phyloP scores from a whole-genome alignment of 2,888 invertebrate genomes.

The Drosophila picticornis region DNA sequence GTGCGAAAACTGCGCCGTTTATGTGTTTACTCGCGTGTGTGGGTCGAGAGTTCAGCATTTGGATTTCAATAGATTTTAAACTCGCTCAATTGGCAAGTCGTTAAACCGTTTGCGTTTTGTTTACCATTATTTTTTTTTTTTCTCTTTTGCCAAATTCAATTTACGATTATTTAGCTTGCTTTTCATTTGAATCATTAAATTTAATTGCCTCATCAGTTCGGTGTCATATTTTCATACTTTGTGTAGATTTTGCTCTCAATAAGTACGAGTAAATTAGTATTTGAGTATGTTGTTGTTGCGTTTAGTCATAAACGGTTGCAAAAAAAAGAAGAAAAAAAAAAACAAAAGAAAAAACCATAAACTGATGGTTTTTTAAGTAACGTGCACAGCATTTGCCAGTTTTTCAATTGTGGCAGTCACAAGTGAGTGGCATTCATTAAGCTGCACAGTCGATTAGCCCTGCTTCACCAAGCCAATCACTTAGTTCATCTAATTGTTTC shows the following conservation, averaged over 20 bases:
- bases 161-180: slow-evolving; percentile 39
- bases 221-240: slow-evolving; percentile 25
- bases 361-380: slow-evolving; percentile 33
- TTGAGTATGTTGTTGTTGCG: slow-evolving; percentile 1
- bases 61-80: neutral
- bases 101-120: slow-evolving; percentile 35
- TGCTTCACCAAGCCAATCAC: neutral
- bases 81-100: slow-evolving; percentile 26
- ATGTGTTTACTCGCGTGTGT: slow-evolving; percentile 30
- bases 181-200: slow-evolving; percentile 32
- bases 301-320: slow-evolving; percentile 14
- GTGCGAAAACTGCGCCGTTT: slow-evolving; percentile 22
- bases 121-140: slow-evolving; percentile 23
- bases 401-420: slow-evolving; percentile 1
- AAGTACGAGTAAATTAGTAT: neutral
- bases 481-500: neutral
- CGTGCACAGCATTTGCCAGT: slow-evolving; percentile 11
- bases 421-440: neutral
- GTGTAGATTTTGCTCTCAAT: slow-evolving; percentile 22
- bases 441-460: neutral
- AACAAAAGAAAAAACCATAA: neutral
- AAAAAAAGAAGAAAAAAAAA: neutral
- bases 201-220: slow-evolving; percentile 32
- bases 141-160: slow-evolving; percentile 17
- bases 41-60: slow-evolving; percentile 33